Evolutionary conservation across 2,113 vertebrate genomes (phyloP), one percentile per base, ranked within the genome.

Genomic region (Pampusana beccarii): DNA sequence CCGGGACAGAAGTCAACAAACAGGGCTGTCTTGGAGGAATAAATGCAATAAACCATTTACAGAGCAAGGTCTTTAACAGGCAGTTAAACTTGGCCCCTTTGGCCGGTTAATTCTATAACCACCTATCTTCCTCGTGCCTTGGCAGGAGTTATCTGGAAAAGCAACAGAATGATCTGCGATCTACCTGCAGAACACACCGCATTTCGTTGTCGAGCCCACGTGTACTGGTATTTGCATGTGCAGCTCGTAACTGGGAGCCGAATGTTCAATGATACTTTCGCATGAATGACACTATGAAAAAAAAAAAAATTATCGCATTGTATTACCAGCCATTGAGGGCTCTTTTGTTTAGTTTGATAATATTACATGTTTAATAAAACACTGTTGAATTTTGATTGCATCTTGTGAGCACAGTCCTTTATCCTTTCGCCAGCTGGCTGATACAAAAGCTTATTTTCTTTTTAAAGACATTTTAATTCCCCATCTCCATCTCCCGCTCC

Each of bases 281-380:
- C 56, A 95, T 95, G 95, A 97, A 95, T 96, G 96, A 91, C 93
- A 91, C 91, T 21, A 57, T 3, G 36, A 20, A 75, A 50, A 78
- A 87, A 71, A 93, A 72, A 66, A 95, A 95, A 92, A 48, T 80
- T 83, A 74, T 80, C 8, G 0, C 92, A 97, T 97, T 96, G 93
- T 97, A 95, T 97, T 97, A 74, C 88, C 96, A 96, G 95, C 93
- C 97, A 97, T 96, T 93, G 95, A 97, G 95, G 94, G 95, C 95
- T 95, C 97, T 92, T 96, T 97, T 97, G 96, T 96, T 97, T 97
- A 95, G 97, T 96, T 97, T 96, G 95, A 93, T 97, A 94, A 96
- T 97, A 95, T 97, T 96, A 97, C 95, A 93, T 97, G 97, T 97
- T 97, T 97, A 97, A 97, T 97, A 97, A 97, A 97, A 97, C 96